Conservation (phyloP, 2,797 vertebrate genomes). For the Capromys pilorides region DNA sequence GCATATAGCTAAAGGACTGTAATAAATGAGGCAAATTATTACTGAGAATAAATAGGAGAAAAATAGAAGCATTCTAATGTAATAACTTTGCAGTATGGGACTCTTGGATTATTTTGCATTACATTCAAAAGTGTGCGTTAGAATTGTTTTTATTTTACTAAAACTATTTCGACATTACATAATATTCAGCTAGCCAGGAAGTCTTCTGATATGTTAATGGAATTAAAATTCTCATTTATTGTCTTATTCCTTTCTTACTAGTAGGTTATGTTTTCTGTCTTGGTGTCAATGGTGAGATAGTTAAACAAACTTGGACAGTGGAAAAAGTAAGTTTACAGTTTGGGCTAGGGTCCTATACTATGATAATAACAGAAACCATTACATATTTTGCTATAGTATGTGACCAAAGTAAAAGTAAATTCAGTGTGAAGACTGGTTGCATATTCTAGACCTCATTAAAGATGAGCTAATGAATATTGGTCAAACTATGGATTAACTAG, state of each 20-base stretch:
- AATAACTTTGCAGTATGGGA: slow-evolving; percentile 44
- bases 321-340: not conserved
- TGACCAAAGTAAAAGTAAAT: not conserved
- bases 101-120: slow-evolving; percentile 50
- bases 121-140: slow-evolving; percentile 66
- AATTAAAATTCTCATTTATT: slow-evolving; percentile 51
- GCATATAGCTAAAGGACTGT: slow-evolving; percentile 62
- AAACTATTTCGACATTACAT: slow-evolving; percentile 16
- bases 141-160: slow-evolving; percentile 59
- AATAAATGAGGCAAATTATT: slow-evolving; percentile 52
- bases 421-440: not conserved
- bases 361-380: slow-evolving; percentile 13
- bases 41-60: slow-evolving; percentile 24
- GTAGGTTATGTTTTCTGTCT: not conserved
- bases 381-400: not conserved
- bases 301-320: slow-evolving; percentile 12
- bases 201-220: slow-evolving; percentile 11
- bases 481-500: not conserved
- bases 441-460: not conserved
- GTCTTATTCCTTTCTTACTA: not conserved
- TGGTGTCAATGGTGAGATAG: not conserved
- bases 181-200: slow-evolving; percentile 52
- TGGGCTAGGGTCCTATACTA: not conserved
- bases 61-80: not conserved
- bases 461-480: not conserved